Conservation (phyloP, 1,140 invertebrate genomes). For the Steinernema feltiae region DNA sequence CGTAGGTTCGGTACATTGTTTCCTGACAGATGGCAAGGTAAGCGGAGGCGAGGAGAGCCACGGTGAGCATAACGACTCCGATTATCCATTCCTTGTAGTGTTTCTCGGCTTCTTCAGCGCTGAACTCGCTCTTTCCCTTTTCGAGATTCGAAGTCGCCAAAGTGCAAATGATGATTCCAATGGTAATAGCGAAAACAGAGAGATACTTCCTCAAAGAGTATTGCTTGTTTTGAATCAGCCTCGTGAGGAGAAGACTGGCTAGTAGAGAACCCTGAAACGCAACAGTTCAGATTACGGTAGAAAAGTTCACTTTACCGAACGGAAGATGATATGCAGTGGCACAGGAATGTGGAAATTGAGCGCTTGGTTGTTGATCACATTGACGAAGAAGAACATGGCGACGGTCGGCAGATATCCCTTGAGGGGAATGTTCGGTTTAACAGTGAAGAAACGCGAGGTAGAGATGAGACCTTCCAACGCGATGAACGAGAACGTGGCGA, state of each 20-base stretch:
- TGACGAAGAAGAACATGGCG: conserved; percentile 80
- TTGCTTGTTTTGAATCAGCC: conserved; percentile 75
- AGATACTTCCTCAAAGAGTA: conserved; percentile 81
- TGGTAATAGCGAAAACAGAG: conserved; percentile 82
- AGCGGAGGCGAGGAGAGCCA: conserved; percentile 84
- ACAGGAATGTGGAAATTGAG: conserved; percentile 94
- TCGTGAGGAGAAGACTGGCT: conserved; percentile 90
- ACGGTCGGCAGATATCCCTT: conserved; percentile 77
- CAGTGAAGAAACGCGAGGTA: conserved; percentile 77
- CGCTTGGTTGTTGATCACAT: conserved; percentile 90
- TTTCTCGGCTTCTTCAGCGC: conserved; percentile 50
- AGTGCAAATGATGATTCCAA: conserved; percentile 84
- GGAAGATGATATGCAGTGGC: conserved; percentile 96
- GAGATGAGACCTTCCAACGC: conserved; percentile 81
- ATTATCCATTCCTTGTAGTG: conserved; percentile 54
- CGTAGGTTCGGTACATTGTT: conserved; percentile 73
- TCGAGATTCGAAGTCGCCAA: conserved; percentile 67
- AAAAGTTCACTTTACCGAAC: conserved; percentile 69
- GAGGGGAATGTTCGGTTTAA: conserved; percentile 65
- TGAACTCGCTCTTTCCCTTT: conserved; percentile 40
- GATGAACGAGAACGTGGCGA: conserved; percentile 84
- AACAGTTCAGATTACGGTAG: conserved; percentile 14
- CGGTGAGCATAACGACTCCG: conserved; percentile 76
- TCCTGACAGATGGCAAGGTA: conserved; percentile 96
- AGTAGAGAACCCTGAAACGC: conserved; percentile 78